Evolutionary conservation across 1,140 invertebrate genomes (phyloP), one percentile per base, ranked within the genome.

Genomic region (Drosophila miranda): DNA sequence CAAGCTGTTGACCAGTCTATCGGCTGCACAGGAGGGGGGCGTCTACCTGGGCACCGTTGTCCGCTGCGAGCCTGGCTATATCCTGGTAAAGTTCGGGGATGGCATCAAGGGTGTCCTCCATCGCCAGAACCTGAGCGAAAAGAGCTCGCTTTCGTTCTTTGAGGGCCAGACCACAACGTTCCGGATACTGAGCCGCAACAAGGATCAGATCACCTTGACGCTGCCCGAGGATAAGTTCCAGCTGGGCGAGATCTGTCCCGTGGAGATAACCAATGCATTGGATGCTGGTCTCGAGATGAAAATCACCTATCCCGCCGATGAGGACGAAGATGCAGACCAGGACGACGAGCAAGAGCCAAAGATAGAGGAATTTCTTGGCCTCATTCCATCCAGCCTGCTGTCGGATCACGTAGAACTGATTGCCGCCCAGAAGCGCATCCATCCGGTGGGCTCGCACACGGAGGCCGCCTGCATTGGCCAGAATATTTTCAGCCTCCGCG

Each of bases 11-110:
- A 84, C 59, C 1, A 86, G 90, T 6, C 89, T 92, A 43, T 60
- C 92, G 9, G 75, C 93, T 13, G 93, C 92, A 0, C 83, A 92
- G n/a, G 51, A 92, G 2, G 93, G 92, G 21, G 74, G 90, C 2
- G 76, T 90, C 6, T 94, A 94, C 76, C 91, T 92, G 2, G 94
- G 94, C 2, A 92, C 93, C 4, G 90, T 95, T 3, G 82, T 92
- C 0, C 89, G 92, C 51, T 91, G 92, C 41, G 90, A 90, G 5
- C 30, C 79, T 2, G 84, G 84, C 41, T 94, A 93, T 50, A 55
- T 94, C 1, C 45, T 94, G 2, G 92, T 95, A 0, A 91, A 91
- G 49, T 95, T 95, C 89, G 94, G 94, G 76, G 92, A 92, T 45
- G 91, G 93, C 52, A 82, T 94, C 2, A 92, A 91, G 56, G 94